These are phyloP conservation scores for Grallaria varia DNA, from an alignment of 2,113 vertebrate genomes.

Conservation along the genomic window DNA sequence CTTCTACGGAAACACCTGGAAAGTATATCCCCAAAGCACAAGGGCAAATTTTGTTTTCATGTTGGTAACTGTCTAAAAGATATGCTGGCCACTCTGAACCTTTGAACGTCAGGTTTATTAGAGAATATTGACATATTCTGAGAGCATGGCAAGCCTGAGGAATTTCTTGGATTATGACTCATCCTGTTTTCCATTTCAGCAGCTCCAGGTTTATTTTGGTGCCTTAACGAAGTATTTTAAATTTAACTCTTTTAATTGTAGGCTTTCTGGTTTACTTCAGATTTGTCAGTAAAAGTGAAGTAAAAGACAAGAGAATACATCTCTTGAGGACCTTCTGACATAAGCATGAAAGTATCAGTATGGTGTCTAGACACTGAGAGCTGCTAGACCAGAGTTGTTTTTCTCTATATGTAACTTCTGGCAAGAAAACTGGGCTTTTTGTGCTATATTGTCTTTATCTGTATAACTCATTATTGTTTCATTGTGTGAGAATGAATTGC, in stretches of 20 bases:
- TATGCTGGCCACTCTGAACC: neutral
- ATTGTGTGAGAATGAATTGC: neutral
- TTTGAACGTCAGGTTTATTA: neutral
- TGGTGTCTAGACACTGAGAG: neutral
- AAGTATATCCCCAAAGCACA: neutral
- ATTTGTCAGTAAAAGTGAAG: neutral
- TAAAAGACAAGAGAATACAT: neutral
- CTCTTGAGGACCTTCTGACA: neutral
- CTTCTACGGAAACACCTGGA: neutral
- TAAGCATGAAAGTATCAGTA: neutral
- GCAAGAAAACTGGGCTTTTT: neutral
- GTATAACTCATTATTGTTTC: neutral
- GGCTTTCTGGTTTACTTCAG: neutral
- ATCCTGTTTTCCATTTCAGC: slow-evolving; percentile 43
- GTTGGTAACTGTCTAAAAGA: neutral
- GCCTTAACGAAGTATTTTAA: neutral
- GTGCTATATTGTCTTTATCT: neutral
- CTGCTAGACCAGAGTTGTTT: neutral
- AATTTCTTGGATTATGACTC: slow-evolving; percentile 29
- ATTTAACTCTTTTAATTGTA: neutral
- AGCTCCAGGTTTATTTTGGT: slow-evolving; percentile 31
- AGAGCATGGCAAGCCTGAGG: neutral
- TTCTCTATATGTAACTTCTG: neutral
- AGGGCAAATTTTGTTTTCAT: neutral
- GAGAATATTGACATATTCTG: neutral